These are phyloP conservation scores for Rhinolophus ferrumequinum DNA, from an alignment of 2,113 vertebrate genomes.

Conservation along the genomic window DNA sequence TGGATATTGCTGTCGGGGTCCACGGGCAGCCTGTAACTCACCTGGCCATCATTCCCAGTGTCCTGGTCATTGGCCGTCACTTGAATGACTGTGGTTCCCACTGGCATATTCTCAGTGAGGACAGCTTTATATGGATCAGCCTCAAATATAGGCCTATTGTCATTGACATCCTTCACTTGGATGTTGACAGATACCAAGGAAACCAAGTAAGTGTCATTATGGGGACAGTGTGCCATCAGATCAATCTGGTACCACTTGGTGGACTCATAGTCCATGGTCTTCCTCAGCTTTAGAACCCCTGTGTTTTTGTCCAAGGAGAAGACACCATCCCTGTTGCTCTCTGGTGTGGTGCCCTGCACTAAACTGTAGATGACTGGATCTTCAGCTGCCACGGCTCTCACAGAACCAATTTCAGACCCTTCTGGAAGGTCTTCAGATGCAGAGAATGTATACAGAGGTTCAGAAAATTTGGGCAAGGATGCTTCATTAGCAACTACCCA, in stretches of 20 bases:
- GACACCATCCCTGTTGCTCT: conserved; percentile 94
- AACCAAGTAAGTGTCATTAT: conserved; percentile 92
- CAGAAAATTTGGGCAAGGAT: conserved; percentile 94
- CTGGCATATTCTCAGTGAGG: conserved; percentile 96
- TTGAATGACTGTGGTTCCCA: conserved; percentile 96
- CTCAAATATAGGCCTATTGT: conserved; percentile 96
- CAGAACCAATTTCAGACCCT: conserved; percentile 94
- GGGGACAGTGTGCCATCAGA: conserved; percentile 93
- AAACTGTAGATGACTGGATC: conserved; percentile 96
- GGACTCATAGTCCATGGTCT: conserved; percentile 94
- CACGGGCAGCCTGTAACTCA: conserved; percentile 92
- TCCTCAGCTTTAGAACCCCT: conserved; percentile 92
- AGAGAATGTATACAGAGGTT: conserved; percentile 96
- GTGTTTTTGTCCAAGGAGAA: conserved; percentile 93
- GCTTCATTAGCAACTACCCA: conserved; percentile 94
- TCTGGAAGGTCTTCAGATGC: conserved; percentile 93
- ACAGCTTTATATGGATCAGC: conserved; percentile 95
- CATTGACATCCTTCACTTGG: conserved; percentile 97
- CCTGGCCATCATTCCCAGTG: conserved; percentile 92
- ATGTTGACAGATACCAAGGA: conserved; percentile 95
- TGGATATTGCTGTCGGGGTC: conserved; percentile 84
- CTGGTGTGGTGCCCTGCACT: conserved; percentile 95
- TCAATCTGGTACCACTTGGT: conserved; percentile 98
- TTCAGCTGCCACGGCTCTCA: conserved; percentile 91
- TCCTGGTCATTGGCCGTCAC: conserved; percentile 98